Evolutionary conservation across 53 echinoderm and acorn worm species (phyloP).

Genomic region (Holothuria scabra): DNA sequence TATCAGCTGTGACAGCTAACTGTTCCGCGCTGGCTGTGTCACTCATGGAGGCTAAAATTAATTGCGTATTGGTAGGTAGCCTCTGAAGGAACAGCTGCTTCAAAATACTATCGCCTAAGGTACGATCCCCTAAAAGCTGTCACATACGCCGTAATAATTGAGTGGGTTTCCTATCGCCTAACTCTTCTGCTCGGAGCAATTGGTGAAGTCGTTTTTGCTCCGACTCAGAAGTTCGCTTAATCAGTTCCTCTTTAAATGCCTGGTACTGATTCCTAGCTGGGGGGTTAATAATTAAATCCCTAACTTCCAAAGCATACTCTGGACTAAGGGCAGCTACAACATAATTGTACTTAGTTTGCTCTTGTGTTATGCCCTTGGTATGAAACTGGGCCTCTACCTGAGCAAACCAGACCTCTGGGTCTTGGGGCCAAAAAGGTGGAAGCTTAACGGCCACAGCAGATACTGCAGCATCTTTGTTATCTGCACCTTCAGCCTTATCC

Average conservation of each 20-base stretch:
- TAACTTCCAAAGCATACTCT: too few relatives aligned
- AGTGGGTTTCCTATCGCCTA: conserved; percentile 45
- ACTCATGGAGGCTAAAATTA: too few relatives aligned
- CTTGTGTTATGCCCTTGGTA: too few relatives aligned
- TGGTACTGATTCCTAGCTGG: conserved; percentile 24
- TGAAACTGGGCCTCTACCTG: too few relatives aligned
- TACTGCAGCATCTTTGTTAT: background rate
- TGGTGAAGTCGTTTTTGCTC: conserved; percentile 41
- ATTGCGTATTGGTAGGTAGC: too few relatives aligned
- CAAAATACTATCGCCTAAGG: conserved; percentile 30
- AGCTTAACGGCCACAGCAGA: background rate
- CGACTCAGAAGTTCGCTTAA: conserved; percentile 13
- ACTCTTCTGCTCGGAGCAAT: conserved; percentile 20
- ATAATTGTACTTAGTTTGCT: conserved; percentile 5
- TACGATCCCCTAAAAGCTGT: conserved; percentile 27
- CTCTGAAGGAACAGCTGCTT: too few relatives aligned
- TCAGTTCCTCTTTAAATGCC: conserved; percentile 7
- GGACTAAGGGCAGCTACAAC: background rate
- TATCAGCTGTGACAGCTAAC: too few relatives aligned
- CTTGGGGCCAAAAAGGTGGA: conserved; percentile 19
- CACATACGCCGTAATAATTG: conserved; percentile 48
- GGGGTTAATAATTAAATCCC: conserved; percentile 24
- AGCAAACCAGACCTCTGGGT: too few relatives aligned
- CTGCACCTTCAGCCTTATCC: too few relatives aligned
- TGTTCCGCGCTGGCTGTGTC: too few relatives aligned